phyloP scores from a whole-genome alignment of 2,113 vertebrate species.

The Pelusios castaneus region DNA sequence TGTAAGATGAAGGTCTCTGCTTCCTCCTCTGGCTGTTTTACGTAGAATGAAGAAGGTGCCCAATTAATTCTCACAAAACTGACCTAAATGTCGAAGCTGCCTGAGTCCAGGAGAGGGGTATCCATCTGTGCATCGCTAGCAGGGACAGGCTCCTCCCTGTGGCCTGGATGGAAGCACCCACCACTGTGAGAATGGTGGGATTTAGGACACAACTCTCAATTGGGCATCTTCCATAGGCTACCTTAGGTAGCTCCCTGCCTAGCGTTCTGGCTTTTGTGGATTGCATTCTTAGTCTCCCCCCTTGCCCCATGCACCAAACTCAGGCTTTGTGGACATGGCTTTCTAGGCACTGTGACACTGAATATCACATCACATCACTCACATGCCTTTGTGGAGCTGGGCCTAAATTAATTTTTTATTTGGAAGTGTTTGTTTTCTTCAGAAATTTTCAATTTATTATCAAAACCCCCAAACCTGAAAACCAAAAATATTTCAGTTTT shows the following conservation, averaged over 20 bases:
- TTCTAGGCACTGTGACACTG: too few relatives aligned
- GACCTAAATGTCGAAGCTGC: not conserved
- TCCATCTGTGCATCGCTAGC: not conserved
- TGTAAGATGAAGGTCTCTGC: not conserved
- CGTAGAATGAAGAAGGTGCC: not conserved
- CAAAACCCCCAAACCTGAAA: too few relatives aligned
- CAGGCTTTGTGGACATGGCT: not conserved
- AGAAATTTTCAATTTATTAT: too few relatives aligned
- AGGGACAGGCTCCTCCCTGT: not conserved
- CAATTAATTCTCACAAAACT: not conserved
- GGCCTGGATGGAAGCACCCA: not conserved
- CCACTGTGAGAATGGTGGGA: not conserved
- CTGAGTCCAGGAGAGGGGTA: not conserved
- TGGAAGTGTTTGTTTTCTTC: too few relatives aligned
- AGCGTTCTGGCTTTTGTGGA: not conserved
- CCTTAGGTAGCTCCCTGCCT: too few relatives aligned
- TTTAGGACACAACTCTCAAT: not conserved
- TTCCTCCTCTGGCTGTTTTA: not conserved
- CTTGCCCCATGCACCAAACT: not conserved
- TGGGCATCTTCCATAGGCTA: not conserved
- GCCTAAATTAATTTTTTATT: too few relatives aligned
- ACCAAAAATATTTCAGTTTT: not conserved
- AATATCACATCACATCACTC: too few relatives aligned
- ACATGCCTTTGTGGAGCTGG: too few relatives aligned
- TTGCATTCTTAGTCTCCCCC: too few relatives aligned